Conservation (phyloP, 2,888 invertebrate species). For the Alloplasta piceator region DNA sequence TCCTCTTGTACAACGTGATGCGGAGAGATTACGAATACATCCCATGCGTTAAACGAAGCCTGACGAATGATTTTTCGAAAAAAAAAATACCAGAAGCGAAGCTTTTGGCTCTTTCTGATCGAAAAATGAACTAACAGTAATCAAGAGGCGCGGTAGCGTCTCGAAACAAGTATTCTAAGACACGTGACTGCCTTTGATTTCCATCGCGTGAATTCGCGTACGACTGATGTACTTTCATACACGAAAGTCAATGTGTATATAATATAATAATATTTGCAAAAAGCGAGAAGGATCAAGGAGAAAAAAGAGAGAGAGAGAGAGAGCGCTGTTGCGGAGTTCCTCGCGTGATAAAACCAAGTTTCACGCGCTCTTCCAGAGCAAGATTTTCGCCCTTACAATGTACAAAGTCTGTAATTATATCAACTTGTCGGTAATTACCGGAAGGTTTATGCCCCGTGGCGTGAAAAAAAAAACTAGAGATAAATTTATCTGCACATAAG, state of each 20-base stretch:
- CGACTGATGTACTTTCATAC: background rate
- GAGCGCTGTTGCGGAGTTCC: constrained; percentile 49
- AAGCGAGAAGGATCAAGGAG: constrained; percentile 24
- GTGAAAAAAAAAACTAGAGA: constrained; percentile 39
- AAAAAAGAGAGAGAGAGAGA: constrained; percentile 8
- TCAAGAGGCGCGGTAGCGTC: no score
- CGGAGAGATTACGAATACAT: constrained; percentile 5
- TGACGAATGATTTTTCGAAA: constrained; percentile 27
- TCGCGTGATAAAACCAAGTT: constrained; percentile 63
- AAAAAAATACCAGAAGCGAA: background rate
- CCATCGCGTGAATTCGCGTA: constrained; percentile 13
- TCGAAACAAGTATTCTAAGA: no score
- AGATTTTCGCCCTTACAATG: constrained; percentile 56
- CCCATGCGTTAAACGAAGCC: constrained; percentile 24
- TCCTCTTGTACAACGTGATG: background rate
- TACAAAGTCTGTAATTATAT: constrained; percentile 66
- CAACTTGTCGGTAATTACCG: constrained; percentile 64
- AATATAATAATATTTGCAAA: constrained; percentile 26
- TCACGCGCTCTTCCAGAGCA: constrained; percentile 60
- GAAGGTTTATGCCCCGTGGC: constrained; percentile 60
- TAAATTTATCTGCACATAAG: background rate
- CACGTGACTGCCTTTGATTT: constrained; percentile 14
- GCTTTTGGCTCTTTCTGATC: background rate
- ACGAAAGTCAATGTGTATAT: background rate
- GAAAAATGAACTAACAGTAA: no score